These are phyloP conservation scores for Dasyurus viverrinus DNA, from an alignment of 2,113 vertebrate species.

Conservation along the genomic window DNA sequence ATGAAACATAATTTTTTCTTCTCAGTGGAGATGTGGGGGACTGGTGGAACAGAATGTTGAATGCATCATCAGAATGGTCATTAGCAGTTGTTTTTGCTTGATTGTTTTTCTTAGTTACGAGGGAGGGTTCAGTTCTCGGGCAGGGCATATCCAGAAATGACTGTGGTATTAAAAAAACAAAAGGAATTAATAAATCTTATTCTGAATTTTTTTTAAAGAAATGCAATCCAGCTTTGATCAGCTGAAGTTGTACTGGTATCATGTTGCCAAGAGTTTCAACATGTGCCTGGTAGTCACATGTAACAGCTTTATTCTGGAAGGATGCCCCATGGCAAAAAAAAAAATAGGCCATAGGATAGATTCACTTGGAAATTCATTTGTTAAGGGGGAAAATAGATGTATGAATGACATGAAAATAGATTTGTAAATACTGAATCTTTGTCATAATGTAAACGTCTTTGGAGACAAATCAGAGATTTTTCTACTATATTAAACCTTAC, in stretches of 20 bases:
- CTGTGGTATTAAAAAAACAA: not conserved
- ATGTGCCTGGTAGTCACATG: conserved; percentile 3
- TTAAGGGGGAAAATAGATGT: not conserved
- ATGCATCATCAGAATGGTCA: not conserved
- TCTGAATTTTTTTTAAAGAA: not conserved
- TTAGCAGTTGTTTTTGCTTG: not conserved
- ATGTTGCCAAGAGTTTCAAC: not conserved
- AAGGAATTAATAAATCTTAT: not conserved
- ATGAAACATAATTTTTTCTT: not conserved
- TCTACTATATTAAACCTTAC: not conserved
- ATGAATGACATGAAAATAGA: not conserved
- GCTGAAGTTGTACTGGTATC: not conserved
- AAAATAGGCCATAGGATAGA: not conserved
- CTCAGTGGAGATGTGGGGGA: not conserved
- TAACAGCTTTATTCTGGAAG: not conserved
- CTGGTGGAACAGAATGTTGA: not conserved
- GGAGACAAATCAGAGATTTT: not conserved
- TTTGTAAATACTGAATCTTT: not conserved
- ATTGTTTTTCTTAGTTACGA: not conserved
- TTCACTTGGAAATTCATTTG: not conserved
- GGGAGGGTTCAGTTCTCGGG: not conserved
- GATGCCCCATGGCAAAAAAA: not conserved
- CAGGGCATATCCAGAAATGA: not conserved
- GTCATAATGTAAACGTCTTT: not conserved
- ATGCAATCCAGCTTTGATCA: not conserved